These are phyloP conservation scores for Prionailurus bengalensis DNA, from an alignment of 2,113 vertebrate species.

Conservation along the genomic window DNA sequence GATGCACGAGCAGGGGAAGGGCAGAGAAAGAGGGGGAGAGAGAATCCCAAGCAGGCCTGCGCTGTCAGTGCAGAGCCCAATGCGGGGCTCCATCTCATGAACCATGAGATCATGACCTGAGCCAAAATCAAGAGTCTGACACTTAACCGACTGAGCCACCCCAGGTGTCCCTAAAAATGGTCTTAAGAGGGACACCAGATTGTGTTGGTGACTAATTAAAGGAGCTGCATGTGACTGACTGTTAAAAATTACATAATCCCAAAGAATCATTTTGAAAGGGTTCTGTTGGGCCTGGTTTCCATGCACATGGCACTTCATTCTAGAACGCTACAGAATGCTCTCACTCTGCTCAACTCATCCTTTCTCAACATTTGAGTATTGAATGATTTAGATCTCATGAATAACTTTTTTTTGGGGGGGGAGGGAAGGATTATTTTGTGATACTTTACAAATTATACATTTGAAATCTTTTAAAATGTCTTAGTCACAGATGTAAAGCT, in stretches of 20 bases:
- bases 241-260: not conserved
- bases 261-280: constrained; percentile 39
- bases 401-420: not conserved
- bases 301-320: not conserved
- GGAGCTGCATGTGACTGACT: not conserved
- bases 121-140: too few species aligned
- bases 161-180: not conserved
- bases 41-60: too few species aligned
- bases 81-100: too few species aligned
- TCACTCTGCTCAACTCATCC: not conserved
- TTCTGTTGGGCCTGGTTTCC: constrained; percentile 31
- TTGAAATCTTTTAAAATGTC: constrained; percentile 35
- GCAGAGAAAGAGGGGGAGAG: too few species aligned
- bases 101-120: too few species aligned
- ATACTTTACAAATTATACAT: not conserved
- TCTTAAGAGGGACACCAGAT: not conserved
- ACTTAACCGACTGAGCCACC: too few species aligned
- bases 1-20: too few species aligned
- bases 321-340: not conserved
- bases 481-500: constrained; percentile 2
- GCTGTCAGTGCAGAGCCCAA: too few species aligned
- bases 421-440: not conserved
- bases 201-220: constrained; percentile 32
- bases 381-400: not conserved
- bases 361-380: not conserved